These are phyloP conservation scores for Meandrusa payeni DNA, from an alignment of 2,888 invertebrate genomes.

Conservation along the genomic window DNA sequence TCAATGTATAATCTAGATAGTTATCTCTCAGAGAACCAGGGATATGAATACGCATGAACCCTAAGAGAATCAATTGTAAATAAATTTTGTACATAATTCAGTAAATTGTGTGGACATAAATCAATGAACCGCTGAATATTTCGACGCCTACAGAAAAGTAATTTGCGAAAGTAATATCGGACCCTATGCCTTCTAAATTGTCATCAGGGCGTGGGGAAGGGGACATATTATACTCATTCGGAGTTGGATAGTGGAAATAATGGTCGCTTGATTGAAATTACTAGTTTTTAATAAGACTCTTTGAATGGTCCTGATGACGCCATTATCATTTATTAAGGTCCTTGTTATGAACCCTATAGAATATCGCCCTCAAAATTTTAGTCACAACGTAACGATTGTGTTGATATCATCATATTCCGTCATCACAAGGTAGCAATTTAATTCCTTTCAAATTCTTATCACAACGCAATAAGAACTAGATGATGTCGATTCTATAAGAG, in stretches of 20 bases:
- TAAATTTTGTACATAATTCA: too few species aligned
- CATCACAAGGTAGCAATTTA: not conserved
- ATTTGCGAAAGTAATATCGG: slow-evolving; percentile 19
- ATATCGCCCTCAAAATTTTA: slow-evolving; percentile 5
- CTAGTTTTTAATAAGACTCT: slow-evolving; percentile 35
- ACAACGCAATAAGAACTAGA: slow-evolving; percentile 7
- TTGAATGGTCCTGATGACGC: slow-evolving; percentile 16
- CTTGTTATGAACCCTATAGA: slow-evolving; percentile 10
- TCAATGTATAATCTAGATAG: too few species aligned
- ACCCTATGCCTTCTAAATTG: slow-evolving; percentile 22
- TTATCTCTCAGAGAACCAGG: too few species aligned
- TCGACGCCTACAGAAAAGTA: slow-evolving; percentile 10
- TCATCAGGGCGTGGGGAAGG: slow-evolving; percentile 17
- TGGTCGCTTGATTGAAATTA: slow-evolving; percentile 49
- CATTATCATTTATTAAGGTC: slow-evolving; percentile 15
- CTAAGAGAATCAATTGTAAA: too few species aligned
- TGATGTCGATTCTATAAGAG: slow-evolving; percentile 19
- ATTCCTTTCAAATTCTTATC: not conserved
- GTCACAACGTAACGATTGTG: not conserved
- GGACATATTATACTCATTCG: slow-evolving; percentile 23
- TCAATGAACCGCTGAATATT: too few species aligned
- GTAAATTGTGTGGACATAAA: too few species aligned
- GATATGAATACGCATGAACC: too few species aligned
- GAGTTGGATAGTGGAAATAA: slow-evolving; percentile 41
- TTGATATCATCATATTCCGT: not conserved